A percentile compares a stretch with the other conserved stretches of the same genome.
These are phyloP conservation scores for Callimorpha dominula DNA, from an alignment of 2,888 invertebrate genomes.

Conservation along the genomic window DNA sequence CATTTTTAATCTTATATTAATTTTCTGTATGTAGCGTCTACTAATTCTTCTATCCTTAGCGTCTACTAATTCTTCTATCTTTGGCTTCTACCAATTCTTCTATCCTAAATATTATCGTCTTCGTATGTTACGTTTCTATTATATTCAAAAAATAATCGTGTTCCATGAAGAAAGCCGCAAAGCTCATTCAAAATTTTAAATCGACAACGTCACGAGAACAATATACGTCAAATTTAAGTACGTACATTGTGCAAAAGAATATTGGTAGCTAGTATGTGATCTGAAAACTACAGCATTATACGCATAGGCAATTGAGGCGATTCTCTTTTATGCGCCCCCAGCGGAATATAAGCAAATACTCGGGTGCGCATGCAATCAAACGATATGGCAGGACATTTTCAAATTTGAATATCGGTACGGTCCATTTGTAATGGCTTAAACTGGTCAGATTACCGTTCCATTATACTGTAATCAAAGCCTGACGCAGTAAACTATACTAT, in stretches of 20 bases:
- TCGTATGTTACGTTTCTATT: too few relatives aligned
- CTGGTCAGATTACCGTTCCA: constrained; percentile 13
- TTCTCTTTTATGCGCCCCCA: constrained; percentile 73
- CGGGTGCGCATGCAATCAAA: constrained; percentile 38
- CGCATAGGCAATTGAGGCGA: constrained; percentile 68
- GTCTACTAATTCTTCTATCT: too few relatives aligned
- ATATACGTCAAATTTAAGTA: constrained; percentile 44
- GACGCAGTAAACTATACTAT: not conserved
- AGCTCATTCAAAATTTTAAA: not conserved
- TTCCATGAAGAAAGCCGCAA: not conserved
- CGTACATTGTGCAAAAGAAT: constrained; percentile 48
- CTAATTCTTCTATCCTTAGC: too few relatives aligned
- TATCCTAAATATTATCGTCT: too few relatives aligned
- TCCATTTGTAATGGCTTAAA: constrained; percentile 28
- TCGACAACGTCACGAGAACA: constrained; percentile 23
- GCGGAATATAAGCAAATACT: constrained; percentile 56
- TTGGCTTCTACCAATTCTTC: too few relatives aligned
- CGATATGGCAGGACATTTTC: constrained; percentile 26
- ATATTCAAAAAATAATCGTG: too few relatives aligned
- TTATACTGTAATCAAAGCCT: constrained; percentile 5
- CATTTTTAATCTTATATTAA: too few relatives aligned
- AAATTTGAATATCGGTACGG: constrained; percentile 27
- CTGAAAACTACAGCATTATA: constrained; percentile 69
- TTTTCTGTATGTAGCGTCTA: too few relatives aligned
- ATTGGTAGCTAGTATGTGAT: constrained; percentile 61